Conservation (phyloP, 2,113 vertebrate genomes). For the Hippocampus comes region DNA sequence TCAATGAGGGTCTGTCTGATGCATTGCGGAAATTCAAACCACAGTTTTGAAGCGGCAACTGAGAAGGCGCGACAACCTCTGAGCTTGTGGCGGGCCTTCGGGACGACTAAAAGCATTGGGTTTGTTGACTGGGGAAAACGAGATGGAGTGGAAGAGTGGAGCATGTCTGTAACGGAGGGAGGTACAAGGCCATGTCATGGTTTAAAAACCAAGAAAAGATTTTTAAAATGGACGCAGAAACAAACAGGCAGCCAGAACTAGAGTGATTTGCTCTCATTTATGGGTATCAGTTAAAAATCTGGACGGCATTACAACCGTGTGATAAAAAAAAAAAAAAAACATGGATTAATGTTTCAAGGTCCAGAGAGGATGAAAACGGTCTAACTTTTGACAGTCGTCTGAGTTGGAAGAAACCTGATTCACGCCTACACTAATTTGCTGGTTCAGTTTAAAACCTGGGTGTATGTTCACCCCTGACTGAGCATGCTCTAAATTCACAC, state of each 20-base stretch:
- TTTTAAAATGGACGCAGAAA: background rate
- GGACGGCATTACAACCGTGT: background rate
- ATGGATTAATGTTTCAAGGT: background rate
- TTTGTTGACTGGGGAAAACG: too few relatives aligned
- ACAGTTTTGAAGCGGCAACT: background rate
- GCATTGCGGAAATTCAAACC: background rate
- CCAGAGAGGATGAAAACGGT: background rate
- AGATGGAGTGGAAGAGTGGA: background rate
- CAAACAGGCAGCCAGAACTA: background rate
- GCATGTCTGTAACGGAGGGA: background rate
- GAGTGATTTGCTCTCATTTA: background rate
- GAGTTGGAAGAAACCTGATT: background rate
- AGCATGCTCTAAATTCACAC: background rate
- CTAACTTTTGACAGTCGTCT: background rate
- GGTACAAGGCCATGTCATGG: background rate
- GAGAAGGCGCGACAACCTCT: background rate
- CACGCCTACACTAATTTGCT: background rate
- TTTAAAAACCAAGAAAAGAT: background rate
- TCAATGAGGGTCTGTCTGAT: background rate
- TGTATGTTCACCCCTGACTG: too few relatives aligned
- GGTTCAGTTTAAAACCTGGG: background rate
- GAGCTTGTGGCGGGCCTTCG: background rate
- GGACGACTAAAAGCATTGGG: background rate
- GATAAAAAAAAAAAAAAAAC: background rate
- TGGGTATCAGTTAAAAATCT: background rate